Percentiles rank a stretch among this genome's conserved stretches.
These are phyloP conservation scores for Glomeris marginata DNA, from an alignment of 2,888 invertebrate genomes.

Conservation along the genomic window DNA sequence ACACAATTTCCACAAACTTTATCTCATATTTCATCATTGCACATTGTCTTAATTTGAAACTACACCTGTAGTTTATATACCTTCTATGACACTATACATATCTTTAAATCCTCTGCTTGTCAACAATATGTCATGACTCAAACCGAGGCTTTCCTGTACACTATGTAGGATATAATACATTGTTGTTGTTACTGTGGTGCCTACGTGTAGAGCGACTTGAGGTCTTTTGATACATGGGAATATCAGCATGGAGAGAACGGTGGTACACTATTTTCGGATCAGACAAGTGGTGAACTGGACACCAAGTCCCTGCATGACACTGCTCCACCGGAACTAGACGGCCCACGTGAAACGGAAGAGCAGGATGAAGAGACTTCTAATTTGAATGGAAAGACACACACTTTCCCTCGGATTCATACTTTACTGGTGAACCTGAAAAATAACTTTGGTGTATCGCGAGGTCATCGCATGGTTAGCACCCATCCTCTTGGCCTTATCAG, in stretches of 20 bases:
- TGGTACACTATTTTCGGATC: background rate
- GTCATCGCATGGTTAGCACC: constrained; percentile 42
- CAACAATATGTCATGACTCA: too few relatives aligned
- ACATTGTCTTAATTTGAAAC: too few relatives aligned
- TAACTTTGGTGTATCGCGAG: constrained; percentile 40
- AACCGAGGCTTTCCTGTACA: too few relatives aligned
- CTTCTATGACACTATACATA: too few relatives aligned
- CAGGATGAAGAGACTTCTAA: constrained; percentile 6
- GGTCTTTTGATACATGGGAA: constrained; percentile 12
- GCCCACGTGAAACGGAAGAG: background rate
- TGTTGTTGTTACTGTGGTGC: too few relatives aligned
- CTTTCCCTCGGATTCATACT: constrained; percentile 61
- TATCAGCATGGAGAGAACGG: constrained; percentile 17
- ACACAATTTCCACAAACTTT: too few relatives aligned
- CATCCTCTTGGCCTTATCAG: background rate
- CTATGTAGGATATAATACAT: too few relatives aligned
- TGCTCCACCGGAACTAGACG: background rate
- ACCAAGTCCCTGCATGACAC: constrained; percentile 20
- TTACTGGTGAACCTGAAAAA: constrained; percentile 33
- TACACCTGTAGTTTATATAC: too few relatives aligned
- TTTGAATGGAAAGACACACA: constrained; percentile 42
- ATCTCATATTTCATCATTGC: too few relatives aligned
- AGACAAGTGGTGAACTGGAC: too few relatives aligned
- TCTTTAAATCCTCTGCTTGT: too few relatives aligned
- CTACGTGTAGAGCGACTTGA: background rate